Evolutionary conservation across 2,888 invertebrate species (phyloP).

Genomic region (Lamellibrachia columna): DNA sequence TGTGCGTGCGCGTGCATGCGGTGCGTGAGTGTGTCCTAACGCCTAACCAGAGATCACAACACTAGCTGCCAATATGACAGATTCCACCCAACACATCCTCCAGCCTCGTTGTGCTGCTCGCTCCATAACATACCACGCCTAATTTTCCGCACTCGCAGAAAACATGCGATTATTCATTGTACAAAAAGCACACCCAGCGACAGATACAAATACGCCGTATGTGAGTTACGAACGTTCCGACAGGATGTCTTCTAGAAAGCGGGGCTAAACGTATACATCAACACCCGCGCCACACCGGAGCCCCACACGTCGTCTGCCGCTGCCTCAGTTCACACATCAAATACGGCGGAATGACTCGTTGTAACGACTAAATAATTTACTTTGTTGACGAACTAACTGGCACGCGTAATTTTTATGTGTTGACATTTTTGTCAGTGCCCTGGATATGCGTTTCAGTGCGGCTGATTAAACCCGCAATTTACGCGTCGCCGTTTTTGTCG

Average conservation of each 20-base stretch:
- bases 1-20: background rate
- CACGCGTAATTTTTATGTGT: background rate
- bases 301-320: background rate
- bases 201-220: background rate
- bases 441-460: no score
- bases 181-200: background rate
- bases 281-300: background rate
- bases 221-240: background rate
- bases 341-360: background rate
- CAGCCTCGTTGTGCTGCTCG: background rate
- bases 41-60: background rate
- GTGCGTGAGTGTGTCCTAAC: background rate
- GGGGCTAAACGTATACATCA: background rate
- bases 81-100: background rate
- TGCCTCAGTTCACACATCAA: background rate
- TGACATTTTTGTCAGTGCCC: background rate
- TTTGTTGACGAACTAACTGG: background rate
- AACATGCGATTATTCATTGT: background rate
- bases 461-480: no score
- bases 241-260: background rate
- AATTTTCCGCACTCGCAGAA: background rate
- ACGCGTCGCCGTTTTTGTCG: background rate
- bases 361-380: background rate
- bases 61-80: background rate
- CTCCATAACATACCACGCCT: background rate